These are phyloP conservation scores for Psilopsiagon aymara DNA, from an alignment of 2,113 vertebrate genomes.

Conservation along the genomic window DNA sequence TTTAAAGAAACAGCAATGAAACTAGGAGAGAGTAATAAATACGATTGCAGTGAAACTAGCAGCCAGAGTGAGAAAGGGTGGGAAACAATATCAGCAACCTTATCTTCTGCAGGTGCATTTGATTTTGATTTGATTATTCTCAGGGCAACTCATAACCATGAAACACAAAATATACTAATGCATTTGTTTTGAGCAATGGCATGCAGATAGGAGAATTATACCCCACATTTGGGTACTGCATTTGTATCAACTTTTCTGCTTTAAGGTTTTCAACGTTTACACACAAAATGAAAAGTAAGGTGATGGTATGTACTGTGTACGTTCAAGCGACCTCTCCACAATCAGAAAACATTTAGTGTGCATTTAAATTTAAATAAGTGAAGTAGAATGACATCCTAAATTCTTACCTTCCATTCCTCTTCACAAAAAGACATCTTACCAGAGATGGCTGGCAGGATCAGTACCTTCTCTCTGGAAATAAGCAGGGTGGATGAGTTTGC, in stretches of 20 bases:
- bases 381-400: not conserved
- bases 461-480: not conserved
- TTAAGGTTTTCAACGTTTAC: not conserved
- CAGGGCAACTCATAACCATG: constrained; percentile 18
- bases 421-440: not conserved
- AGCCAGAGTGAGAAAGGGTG: not conserved
- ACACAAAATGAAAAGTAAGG: not conserved
- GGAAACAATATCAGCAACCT: not conserved
- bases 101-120: constrained; percentile 30
- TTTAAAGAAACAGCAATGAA: not conserved
- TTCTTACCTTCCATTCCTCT: not conserved
- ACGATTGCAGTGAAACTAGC: not conserved
- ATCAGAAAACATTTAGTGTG: not conserved
- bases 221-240: not conserved
- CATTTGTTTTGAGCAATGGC: constrained; percentile 28
- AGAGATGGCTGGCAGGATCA: not conserved
- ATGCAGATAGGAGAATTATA: constrained; percentile 10
- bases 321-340: not conserved
- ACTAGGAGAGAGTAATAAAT: not conserved
- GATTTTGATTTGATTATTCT: constrained; percentile 21
- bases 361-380: not conserved
- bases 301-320: not conserved
- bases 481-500: not conserved
- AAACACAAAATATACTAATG: constrained; percentile 24
- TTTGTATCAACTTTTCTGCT: not conserved